Conservation (phyloP, 2,888 invertebrate genomes). For the Lomographa bimaculata region DNA sequence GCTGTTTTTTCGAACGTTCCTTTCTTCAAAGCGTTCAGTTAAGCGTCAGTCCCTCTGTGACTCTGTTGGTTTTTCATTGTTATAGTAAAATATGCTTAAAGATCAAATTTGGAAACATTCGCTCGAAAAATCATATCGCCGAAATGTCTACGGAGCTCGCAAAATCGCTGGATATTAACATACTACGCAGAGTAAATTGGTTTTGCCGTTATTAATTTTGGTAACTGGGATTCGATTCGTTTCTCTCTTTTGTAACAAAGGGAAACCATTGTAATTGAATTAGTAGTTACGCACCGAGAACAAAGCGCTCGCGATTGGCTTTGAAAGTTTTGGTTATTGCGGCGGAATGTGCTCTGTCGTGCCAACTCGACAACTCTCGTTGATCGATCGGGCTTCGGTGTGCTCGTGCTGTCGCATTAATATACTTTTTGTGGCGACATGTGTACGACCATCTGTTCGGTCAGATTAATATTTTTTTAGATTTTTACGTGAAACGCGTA, state of each 20-base stretch:
- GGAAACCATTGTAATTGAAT: slow-evolving; percentile 80
- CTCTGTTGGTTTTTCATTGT: slow-evolving; percentile 51
- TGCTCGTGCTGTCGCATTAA: slow-evolving; percentile 26
- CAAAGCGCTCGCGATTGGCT: slow-evolving; percentile 54
- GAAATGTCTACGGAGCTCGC: slow-evolving; percentile 58
- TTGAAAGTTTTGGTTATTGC: slow-evolving; percentile 43
- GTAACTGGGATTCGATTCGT: slow-evolving; percentile 82
- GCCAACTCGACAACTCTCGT: slow-evolving; percentile 2
- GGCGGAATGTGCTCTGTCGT: slow-evolving; percentile 22
- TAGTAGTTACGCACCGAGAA: slow-evolving; percentile 63
- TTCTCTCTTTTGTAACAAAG: slow-evolving; percentile 83
- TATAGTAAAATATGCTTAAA: slow-evolving; percentile 40
- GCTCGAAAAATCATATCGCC: slow-evolving; percentile 55
- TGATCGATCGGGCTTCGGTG: slow-evolving; percentile 20
- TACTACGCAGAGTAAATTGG: slow-evolving; percentile 77
- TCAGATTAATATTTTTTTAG: slow-evolving; percentile 76
- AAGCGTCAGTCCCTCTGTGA: slow-evolving; percentile 44
- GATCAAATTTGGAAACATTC: slow-evolving; percentile 35
- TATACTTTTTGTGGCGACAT: slow-evolving; percentile 61
- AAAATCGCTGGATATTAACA: slow-evolving; percentile 75
- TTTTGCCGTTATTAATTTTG: slow-evolving; percentile 81
- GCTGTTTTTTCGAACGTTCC: slow-evolving; percentile 64
- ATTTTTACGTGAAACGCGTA: slow-evolving; percentile 70
- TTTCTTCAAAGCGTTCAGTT: slow-evolving; percentile 52
- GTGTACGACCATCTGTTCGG: slow-evolving; percentile 76